Evolutionary conservation across 2,113 vertebrate genomes (phyloP).

Genomic region (Tautogolabrus adspersus): DNA sequence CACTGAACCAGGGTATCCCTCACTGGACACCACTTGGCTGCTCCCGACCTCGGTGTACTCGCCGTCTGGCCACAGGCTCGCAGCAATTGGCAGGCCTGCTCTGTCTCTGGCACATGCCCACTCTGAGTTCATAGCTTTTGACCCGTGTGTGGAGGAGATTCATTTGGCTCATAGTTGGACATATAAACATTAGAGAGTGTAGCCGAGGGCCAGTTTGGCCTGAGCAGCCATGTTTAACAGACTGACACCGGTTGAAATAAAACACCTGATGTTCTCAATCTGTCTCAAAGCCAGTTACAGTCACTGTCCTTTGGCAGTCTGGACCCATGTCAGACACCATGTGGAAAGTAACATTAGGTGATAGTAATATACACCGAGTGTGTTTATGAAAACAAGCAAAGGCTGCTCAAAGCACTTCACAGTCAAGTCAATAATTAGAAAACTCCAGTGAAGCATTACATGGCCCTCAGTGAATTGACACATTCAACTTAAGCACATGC

Average conservation of each 20-base stretch:
- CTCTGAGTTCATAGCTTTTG: slow-evolving; percentile 70
- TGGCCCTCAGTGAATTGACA: background rate
- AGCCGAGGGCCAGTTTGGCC: slow-evolving; percentile 73
- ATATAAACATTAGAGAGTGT: slow-evolving; percentile 62
- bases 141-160: slow-evolving; percentile 61
- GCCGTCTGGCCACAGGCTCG: slow-evolving; percentile 75
- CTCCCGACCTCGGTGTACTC: slow-evolving; percentile 58
- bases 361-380: background rate
- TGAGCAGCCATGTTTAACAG: slow-evolving; percentile 59
- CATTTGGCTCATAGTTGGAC: slow-evolving; percentile 54
- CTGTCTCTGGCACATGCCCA: slow-evolving; percentile 63
- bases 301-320: slow-evolving; percentile 43
- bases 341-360: slow-evolving; percentile 5
- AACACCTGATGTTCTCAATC: slow-evolving; percentile 73
- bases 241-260: slow-evolving; percentile 57
- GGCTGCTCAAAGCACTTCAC: slow-evolving; percentile 4
- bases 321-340: slow-evolving; percentile 19
- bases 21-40: slow-evolving; percentile 77
- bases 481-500: background rate
- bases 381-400: slow-evolving; percentile 12
- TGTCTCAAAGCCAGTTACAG: slow-evolving; percentile 52
- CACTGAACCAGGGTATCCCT: slow-evolving; percentile 61
- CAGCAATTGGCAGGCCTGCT: slow-evolving; percentile 67
- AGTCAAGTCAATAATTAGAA: background rate
- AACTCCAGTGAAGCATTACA: background rate